A percentile compares a stretch with the other conserved stretches of the same genome.
Evolutionary conservation across 2,888 invertebrate genomes (phyloP).

Genomic region (Drosophila atripex): DNA sequence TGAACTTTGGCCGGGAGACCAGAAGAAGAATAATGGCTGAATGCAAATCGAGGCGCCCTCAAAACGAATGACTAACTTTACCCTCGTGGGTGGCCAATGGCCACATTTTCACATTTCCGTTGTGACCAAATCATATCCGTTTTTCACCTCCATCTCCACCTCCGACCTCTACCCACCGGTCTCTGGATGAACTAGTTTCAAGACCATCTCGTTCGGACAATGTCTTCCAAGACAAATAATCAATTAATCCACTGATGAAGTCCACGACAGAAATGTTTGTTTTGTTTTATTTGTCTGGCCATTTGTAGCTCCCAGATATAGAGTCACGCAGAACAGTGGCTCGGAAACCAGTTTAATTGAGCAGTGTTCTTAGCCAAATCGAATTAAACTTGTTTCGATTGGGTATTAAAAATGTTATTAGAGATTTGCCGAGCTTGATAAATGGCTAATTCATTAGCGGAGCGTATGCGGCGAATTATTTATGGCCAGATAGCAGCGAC

Average conservation of each 20-base stretch:
- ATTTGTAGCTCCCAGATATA: slow-evolving; percentile 30
- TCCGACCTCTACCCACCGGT: slow-evolving; percentile 2
- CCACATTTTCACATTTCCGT: slow-evolving; percentile 48
- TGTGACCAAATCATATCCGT: slow-evolving; percentile 56
- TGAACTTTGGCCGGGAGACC: slow-evolving; percentile 63
- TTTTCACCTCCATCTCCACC: slow-evolving; percentile 34
- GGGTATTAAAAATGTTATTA: slow-evolving; percentile 43
- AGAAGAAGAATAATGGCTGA: slow-evolving; percentile 41
- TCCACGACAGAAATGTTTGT: slow-evolving; percentile 73
- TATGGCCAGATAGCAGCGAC: slow-evolving; percentile 27
- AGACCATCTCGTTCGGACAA: slow-evolving; percentile 47
- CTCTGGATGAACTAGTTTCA: slow-evolving; percentile 45
- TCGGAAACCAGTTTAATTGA: slow-evolving; percentile 50
- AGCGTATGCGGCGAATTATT: slow-evolving; percentile 19
- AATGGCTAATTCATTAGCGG: slow-evolving; percentile 58
- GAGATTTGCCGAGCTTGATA: slow-evolving; percentile 33
- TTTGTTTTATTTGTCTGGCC: slow-evolving; percentile 63
- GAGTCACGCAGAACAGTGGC: slow-evolving; percentile 40
- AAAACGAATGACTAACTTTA: slow-evolving; percentile 57
- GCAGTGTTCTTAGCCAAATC: slow-evolving; percentile 21
- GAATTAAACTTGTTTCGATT: slow-evolving; percentile 64
- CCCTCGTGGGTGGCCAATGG: slow-evolving; percentile 69
- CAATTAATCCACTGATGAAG: slow-evolving; percentile 81
- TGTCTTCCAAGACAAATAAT: slow-evolving; percentile 73
- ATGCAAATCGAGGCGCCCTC: slow-evolving; percentile 62